Evolutionary conservation across 2,888 invertebrate genomes (phyloP), one percentile per base, ranked within the genome.

Genomic region (Steinernema carpocapsae): DNA sequence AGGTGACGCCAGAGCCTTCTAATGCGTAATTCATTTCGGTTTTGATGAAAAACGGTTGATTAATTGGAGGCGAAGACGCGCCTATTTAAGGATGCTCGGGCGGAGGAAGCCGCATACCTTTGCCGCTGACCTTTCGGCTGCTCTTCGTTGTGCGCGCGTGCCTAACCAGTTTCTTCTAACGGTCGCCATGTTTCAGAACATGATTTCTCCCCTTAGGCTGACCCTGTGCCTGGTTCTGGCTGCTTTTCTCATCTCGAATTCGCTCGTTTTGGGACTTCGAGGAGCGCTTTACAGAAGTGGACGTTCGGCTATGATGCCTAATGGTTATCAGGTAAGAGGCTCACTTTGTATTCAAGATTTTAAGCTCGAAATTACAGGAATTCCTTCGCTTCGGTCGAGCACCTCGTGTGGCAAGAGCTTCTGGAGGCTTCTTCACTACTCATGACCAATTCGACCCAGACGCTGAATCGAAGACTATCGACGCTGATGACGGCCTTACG

Each of bases 401-500:
- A 10, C 22, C 56, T 6, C 56, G 56, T 12, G 56, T 56, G n/a
- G 24, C 22, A 24, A 3, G 56, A 56, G 56, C 56, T 12, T 56
- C 56, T 26, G 56, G 56, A 7, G 56, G 56, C 3, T 56, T 56
- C 56, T 56, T 7, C 56, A 56, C 24, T 19, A 56, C 56, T 6
- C 56, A 56, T 26, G 56, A 56, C 26, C 14, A 26, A 26, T 24
- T 56, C 56, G 56, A 56, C 26, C 56, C 56, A 10, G 26, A 56
- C 56, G 22, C 56, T 22, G 12, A 56, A 22, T n/a, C n/a, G n/a
- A 22, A 19, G 42, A 73, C 72, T 10, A 48, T 77, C 24, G 77
- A 77, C 56, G 75, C 77, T 14, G 77, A 77, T 45, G 77, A 77
- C 32, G 77, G 77, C 6, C 77, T 76, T 26, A 32, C 76, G 32